Evolutionary conservation across 2,113 vertebrate genomes (phyloP), one percentile per base, ranked within the genome.

Genomic region (Neogobius melanostomus): DNA sequence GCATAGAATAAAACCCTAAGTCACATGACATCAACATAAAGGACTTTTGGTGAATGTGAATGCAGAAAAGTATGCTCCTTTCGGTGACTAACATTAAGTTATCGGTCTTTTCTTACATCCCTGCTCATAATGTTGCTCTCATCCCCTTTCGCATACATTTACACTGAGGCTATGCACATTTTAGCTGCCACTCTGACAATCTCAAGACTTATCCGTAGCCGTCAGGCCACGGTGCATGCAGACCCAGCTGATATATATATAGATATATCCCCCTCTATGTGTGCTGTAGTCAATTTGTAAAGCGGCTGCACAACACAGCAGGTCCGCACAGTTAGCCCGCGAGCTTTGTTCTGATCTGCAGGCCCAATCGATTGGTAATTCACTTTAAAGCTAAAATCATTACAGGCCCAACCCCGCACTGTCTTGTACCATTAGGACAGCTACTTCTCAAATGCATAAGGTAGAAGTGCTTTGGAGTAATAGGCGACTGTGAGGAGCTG

Each of bases 311-410:
- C 72, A 83, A 82, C 85, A 71, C 79, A 87, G 84, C 83, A 69
- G 75, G 87, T 79, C 79, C 80, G 66, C 86, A 72, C 81, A 83
- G 89, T 82, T 53, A 53, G 87, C 73, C 84, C 64, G 68, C 89
- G 82, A 85, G 85, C 83, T 72, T 76, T 76, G 81, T 87, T 92
- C 86, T 90, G 87, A 92, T 91, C 89, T 83, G 82, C 79, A 72
- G 85, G 88, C 83, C 42, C 45, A 87, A 93, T 92, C 85, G 87
- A 92, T 93, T 74, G 62, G 85, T 89, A 91, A 91, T 91, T 93
- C 90, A 85, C 87, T 92, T 92, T 91, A 87, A 89, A 92, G 89
- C 84, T 90, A 88, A 92, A 93, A 93, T 92, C 91, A 90, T 92
- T 92, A 92, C 87, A 87, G 81, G 78, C 76, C 81, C 64, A 74